Evolutionary conservation across 2,113 vertebrate species (phyloP), one percentile per base, ranked within the genome.

Genomic region (Ifrita kowaldi): DNA sequence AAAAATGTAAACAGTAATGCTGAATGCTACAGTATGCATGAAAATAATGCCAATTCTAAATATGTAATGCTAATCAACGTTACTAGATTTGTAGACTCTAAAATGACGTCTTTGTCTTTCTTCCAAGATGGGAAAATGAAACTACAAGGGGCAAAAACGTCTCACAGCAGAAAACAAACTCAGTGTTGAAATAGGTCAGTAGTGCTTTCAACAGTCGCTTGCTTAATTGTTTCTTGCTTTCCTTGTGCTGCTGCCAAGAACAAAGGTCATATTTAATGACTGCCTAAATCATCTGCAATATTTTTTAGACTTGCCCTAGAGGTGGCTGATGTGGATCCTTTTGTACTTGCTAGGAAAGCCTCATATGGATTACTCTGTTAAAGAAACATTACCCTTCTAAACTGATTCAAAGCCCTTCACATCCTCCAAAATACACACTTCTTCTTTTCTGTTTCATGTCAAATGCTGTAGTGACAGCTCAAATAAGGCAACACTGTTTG

Each of bases 231-330:
- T 93, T 93, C 87, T 93, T 90, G 77, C 42, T 89, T 77, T 94
- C 91, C 95, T 95, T 90, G 86, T 89, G 79, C 84, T 93, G 63
- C 81, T 96, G 91, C 91, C 69, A 97, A 94, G 90, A 97, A 88
- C 81, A 97, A 94, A 96, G 94, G 88, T 88, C 91, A 84, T 50
- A 59, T 69, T 95, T 92, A 94, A 93, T 91, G 92, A 93, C 85
- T 89, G 83, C 42, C 84, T 91, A 89, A 86, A 92, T 77, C 1
- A 94, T 93, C 86, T 65, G 52, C 87, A 91, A 56, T 80, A 85
- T 22, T 73, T 65, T 92, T 80, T 64, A 83, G 78, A 79, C 33
- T 95, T 96, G 63, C 71, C 76, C 63, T 47, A 50, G 69, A 92
- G 57, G 56, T 46, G 68, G 49, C 47, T 59, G 60, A 23, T 55